A percentile compares a stretch with the other conserved stretches of the same genome.
These are phyloP conservation scores for Chelonia mydas DNA, from an alignment of 2,797 vertebrate species.

Conservation along the genomic window DNA sequence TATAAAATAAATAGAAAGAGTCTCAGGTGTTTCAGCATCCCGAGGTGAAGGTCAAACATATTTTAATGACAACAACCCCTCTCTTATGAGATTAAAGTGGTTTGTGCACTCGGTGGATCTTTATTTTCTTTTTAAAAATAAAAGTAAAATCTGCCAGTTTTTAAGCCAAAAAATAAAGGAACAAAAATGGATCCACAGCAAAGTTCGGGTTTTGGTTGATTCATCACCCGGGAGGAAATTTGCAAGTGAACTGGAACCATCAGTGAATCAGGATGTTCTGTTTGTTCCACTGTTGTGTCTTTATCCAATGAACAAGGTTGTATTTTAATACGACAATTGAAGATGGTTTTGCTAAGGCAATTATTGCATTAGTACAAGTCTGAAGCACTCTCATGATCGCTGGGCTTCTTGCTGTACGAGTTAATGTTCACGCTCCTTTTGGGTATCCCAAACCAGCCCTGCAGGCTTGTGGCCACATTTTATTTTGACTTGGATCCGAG, in stretches of 20 bases:
- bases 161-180: background rate
- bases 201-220: background rate
- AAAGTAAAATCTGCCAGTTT: background rate
- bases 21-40: slow-evolving; percentile 46
- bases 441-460: slow-evolving; percentile 52
- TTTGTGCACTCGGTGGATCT: background rate
- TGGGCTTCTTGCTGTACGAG: slow-evolving; percentile 63
- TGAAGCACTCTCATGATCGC: slow-evolving; percentile 38
- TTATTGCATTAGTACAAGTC: slow-evolving; percentile 63
- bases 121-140: background rate
- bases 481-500: slow-evolving; percentile 71
- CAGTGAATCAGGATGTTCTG: background rate
- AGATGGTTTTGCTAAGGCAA: slow-evolving; percentile 55
- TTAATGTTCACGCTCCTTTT: slow-evolving; percentile 65
- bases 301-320: background rate
- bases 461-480: slow-evolving; percentile 50
- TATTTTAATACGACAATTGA: slow-evolving; percentile 48
- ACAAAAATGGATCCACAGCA: background rate
- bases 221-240: background rate
- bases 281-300: slow-evolving; percentile 10
- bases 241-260: background rate
- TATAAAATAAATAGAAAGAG: slow-evolving; percentile 63
- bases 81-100: slow-evolving; percentile 32
- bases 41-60: slow-evolving; percentile 54
- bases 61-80: slow-evolving; percentile 35